Evolutionary conservation across 92 coral and sea anemone species (phyloP).

Genomic region (Zoanthus gigantus): DNA sequence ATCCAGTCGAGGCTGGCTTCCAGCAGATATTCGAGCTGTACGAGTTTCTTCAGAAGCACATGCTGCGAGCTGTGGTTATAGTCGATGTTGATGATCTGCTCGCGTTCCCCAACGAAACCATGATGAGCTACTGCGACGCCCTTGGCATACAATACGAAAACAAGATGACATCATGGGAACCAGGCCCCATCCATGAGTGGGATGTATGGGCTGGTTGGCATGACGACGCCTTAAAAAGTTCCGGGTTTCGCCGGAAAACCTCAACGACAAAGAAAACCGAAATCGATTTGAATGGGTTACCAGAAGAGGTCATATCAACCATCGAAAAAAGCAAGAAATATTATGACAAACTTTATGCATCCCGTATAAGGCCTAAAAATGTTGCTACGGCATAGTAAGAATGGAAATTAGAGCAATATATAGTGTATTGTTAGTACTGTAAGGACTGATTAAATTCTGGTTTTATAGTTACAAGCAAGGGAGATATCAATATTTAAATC

Average conservation of each 20-base stretch:
- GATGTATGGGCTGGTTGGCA: constrained; percentile 96
- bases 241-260: constrained; percentile 67
- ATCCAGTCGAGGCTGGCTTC: constrained; percentile 89
- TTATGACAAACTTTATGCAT: constrained; percentile 67
- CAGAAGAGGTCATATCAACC: constrained; percentile 66
- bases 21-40: constrained; percentile 89
- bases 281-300: constrained; percentile 26
- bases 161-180: constrained; percentile 93
- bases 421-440: no score
- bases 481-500: no score
- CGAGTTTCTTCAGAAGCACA: constrained; percentile 74
- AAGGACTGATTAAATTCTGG: no score
- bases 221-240: constrained; percentile 86
- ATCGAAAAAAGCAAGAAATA: constrained; percentile 63
- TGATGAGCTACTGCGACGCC: constrained; percentile 92
- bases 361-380: constrained; percentile 53
- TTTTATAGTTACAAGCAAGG: no score
- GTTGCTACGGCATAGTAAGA: constrained; percentile 1
- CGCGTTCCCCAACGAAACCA: constrained; percentile 78
- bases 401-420: not conserved
- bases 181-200: constrained; percentile 92
- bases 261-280: constrained; percentile 19
- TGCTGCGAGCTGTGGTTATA: constrained; percentile 77
- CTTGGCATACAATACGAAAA: constrained; percentile 81
- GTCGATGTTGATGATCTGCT: constrained; percentile 96